Evolutionary conservation across 2,888 invertebrate species (phyloP).

Genomic region (Molanna angustata): DNA sequence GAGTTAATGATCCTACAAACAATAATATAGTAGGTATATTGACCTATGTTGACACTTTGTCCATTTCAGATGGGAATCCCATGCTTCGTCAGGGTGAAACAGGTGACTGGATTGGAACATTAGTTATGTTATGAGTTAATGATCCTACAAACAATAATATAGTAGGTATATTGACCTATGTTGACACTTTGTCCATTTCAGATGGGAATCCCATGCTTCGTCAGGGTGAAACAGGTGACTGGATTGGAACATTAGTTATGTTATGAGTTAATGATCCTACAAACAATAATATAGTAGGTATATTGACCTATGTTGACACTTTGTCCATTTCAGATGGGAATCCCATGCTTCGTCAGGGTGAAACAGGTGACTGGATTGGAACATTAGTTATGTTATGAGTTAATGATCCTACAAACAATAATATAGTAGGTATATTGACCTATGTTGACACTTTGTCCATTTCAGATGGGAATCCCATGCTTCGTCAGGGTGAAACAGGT

Average conservation of each 20-base stretch:
- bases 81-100: conserved; percentile 98
- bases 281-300: too few relatives aligned
- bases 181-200: too few relatives aligned
- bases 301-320: too few relatives aligned
- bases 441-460: background rate
- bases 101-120: conserved; percentile 98
- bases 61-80: conserved; percentile 90
- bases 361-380: conserved; percentile 98
- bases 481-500: conserved; percentile 96
- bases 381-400: conserved; percentile 67
- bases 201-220: conserved; percentile 99
- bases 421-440: background rate
- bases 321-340: conserved; percentile 91
- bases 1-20: too few relatives aligned
- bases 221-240: conserved; percentile 97
- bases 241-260: conserved; percentile 99
- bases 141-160: too few relatives aligned
- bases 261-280: too few relatives aligned
- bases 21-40: too few relatives aligned
- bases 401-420: background rate
- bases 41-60: too few relatives aligned
- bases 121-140: too few relatives aligned
- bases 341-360: conserved; percentile 96
- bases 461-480: conserved; percentile 94
- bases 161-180: too few relatives aligned